Percentiles rank a stretch among this genome's conserved stretches.
phyloP scores from a whole-genome alignment of 2,797 vertebrate species.

The Rhynchonycteris naso region DNA sequence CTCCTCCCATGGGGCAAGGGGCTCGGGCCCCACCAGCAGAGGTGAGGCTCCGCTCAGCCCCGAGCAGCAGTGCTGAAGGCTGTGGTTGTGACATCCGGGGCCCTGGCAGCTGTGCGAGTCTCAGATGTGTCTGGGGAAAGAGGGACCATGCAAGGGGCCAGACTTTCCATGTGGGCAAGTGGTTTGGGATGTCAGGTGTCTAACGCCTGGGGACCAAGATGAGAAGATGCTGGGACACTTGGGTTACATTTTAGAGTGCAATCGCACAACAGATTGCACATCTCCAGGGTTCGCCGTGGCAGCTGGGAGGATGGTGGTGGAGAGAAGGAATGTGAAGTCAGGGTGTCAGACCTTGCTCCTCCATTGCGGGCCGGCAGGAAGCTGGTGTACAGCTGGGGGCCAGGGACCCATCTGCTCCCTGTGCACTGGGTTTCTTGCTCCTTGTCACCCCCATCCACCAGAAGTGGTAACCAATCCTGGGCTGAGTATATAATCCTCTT shows the following conservation, averaged over 20 bases:
- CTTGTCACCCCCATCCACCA: no score
- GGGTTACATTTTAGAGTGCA: background rate
- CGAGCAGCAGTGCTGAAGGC: background rate
- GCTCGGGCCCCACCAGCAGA: fast-evolving
- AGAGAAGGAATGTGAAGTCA: background rate
- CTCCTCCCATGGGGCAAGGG: fast-evolving
- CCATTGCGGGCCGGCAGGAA: background rate
- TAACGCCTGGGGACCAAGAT: no score
- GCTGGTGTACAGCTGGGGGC: fast-evolving
- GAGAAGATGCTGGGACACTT: background rate
- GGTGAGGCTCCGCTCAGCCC: background rate
- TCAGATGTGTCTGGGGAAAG: background rate
- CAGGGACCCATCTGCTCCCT: background rate
- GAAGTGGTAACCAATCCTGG: background rate
- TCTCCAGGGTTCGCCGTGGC: background rate
- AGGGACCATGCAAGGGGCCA: background rate
- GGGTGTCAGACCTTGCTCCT: fast-evolving
- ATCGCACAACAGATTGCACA: background rate
- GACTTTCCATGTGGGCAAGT: background rate
- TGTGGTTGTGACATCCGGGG: background rate
- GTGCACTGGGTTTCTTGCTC: no score
- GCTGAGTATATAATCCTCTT: no score
- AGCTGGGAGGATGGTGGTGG: no score
- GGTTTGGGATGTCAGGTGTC: background rate
- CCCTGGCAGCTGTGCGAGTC: background rate